Evolutionary conservation across 2,888 invertebrate genomes (phyloP), one percentile per base, ranked within the genome.

Genomic region (Epinotia brunnichana): DNA sequence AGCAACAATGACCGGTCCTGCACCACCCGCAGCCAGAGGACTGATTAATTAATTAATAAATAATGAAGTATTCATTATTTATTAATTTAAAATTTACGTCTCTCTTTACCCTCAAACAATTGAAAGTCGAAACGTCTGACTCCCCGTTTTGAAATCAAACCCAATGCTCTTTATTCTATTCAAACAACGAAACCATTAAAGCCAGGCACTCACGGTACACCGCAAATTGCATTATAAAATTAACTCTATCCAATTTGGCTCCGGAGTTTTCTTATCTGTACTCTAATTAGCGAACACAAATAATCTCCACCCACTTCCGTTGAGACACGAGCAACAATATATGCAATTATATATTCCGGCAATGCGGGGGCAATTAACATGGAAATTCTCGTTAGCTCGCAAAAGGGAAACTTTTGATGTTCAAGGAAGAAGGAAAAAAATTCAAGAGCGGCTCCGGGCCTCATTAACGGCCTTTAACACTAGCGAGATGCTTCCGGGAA

Each of bases 321-420:
- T 81, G 80, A 77, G 85, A 85, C 83, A 86, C 85, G 83, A 82
- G 86, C 86, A 90, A 90, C 90, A 90, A 90, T 90, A 89, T 88
- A 89, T 90, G 88, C 87, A 90, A 91, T 90, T 90, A 90, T 87
- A 89, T 85, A 90, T 91, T 90, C 91, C 81, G 84, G 83, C 81
- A 85, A 81, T 85, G 85, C 81, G 82, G 84, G 84, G 89, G 88
- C 89, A 91, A 91, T 91, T 91, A 91, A 88, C 89, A 89, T 89
- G 87, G 86, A 88, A 90, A 88, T 89, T 87, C 91, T 91, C 90
- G 87, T 91, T 90, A 90, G 87, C 87, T 86, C 82, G 89, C 85
- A 89, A 90, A 66, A 90, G 85, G 87, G 85, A 88, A 90, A 91
- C 91, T 91, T 91, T 90, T 90, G 90, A 91, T 90, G 90, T 87